Base-by-base conservation (phyloP, 2,888 invertebrate species). In the Lepas anatifera region DNA sequence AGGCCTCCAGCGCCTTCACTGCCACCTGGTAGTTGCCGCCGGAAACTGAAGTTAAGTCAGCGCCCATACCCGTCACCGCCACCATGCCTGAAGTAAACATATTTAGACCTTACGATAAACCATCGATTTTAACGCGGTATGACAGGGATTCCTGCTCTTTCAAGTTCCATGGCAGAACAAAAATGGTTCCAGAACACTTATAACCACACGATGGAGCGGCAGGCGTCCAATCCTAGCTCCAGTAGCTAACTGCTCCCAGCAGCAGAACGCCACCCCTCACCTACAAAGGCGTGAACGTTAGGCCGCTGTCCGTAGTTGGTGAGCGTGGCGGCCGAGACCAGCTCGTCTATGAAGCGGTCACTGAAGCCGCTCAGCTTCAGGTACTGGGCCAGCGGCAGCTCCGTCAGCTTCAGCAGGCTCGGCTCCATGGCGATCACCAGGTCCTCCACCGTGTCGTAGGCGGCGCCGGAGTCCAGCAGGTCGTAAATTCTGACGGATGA, bases 281-380 rank as follows among this genome's bases (percentile, higher is more conserved):
- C 85, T 37, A 83, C 84, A 78, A 85, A 81, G n/a, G 81, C 81
- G 70, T 84, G 85, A 22, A 85, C 79, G 71, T 81, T 76, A 1
- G 81, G 79, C 32, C 81, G 80, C 77, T 87, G 87, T 8, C 86
- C 86, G 76, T 86, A 87, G 78, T 87, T 86, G 0, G 82, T 83
- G 70, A 83, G 79, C 68, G 84, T 77, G 16, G 83, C 82, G 0
- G 84, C 82, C 73, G 80, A 77, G 3, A 84, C 83, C 52, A 87
- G 72, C 78, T 87, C 86, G 68, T 84, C 76, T 43, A 86, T 83
- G 35, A 86, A 78, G 27, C 69, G 73, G 11, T 82, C 77, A 8
- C 81, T 79, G 73, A 83, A 82, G 1, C 83, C 82, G 66, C 27
- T 66, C 66, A 66, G n/a, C 16, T 73, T 73, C 50, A 86, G 77